Conservation (phyloP, 2,888 invertebrate genomes). For the Parasteatoda lunata region DNA sequence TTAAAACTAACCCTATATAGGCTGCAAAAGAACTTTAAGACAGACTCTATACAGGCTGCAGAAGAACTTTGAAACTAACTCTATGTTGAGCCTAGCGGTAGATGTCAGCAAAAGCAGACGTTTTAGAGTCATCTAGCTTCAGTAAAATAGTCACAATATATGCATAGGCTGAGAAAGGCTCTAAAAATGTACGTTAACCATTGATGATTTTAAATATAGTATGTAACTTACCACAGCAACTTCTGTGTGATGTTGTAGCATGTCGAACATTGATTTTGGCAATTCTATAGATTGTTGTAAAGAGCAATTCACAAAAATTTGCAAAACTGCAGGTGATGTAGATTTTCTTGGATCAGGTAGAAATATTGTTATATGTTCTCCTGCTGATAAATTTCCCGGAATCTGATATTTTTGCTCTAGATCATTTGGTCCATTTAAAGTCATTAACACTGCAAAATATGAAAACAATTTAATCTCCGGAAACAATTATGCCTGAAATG, state of each 20-base stretch:
- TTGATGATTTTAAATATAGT: background rate
- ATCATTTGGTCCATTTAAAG: constrained; percentile 37
- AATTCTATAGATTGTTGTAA: constrained; percentile 49
- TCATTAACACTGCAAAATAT: constrained; percentile 47
- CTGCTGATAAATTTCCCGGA: constrained; percentile 48
- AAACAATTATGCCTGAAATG: no score
- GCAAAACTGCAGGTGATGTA: constrained; percentile 14
- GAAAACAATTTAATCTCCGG: background rate
- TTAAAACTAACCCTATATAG: no score
- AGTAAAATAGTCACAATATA: no score
- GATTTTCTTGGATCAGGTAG: constrained; percentile 39
- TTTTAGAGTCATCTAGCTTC: no score
- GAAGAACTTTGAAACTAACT: no score
- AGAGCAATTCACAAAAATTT: constrained; percentile 53
- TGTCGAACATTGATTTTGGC: constrained; percentile 59
- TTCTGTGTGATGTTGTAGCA: constrained; percentile 60
- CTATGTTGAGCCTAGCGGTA: no score
- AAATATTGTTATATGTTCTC: constrained; percentile 46
- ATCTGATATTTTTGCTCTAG: constrained; percentile 49
- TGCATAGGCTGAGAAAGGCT: no score
- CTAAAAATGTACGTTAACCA: no score
- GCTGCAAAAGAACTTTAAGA: no score
- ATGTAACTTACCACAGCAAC: constrained; percentile 52
- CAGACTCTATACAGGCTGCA: no score
- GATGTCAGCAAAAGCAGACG: no score